Conservation (phyloP, 2,888 invertebrate species). For the Leptinotarsa tumamoca region DNA sequence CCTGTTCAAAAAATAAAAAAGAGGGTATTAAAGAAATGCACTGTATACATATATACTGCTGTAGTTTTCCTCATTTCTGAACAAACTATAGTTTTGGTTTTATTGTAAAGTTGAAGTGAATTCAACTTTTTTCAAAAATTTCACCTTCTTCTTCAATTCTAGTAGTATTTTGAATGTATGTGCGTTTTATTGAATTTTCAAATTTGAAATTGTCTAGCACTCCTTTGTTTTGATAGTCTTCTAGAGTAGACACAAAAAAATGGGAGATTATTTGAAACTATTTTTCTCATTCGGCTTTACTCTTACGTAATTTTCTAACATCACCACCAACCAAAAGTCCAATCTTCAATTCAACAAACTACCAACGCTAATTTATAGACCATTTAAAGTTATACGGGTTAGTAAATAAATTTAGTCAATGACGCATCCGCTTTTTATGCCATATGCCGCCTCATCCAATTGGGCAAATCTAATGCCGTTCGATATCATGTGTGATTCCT, state of each 20-base stretch:
- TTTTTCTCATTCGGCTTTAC: background rate
- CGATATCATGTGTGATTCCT: constrained; percentile 35
- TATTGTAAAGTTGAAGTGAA: too few species aligned
- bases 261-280: background rate
- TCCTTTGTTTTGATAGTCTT: background rate
- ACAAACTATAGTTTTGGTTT: too few species aligned
- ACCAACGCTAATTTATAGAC: constrained; percentile 38
- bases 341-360: constrained; percentile 29
- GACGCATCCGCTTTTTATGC: constrained; percentile 39
- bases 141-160: too few species aligned
- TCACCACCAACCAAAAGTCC: constrained; percentile 10
- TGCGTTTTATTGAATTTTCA: too few species aligned
- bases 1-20: too few species aligned
- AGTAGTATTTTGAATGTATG: too few species aligned
- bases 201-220: too few species aligned
- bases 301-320: constrained; percentile 14
- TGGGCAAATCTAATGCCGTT: constrained; percentile 45
- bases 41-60: too few species aligned
- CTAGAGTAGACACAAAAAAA: background rate
- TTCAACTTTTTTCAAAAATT: too few species aligned
- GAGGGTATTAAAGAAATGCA: too few species aligned
- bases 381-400: constrained; percentile 42
- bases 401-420: constrained; percentile 35
- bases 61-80: too few species aligned
- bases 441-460: constrained; percentile 30